Percentiles rank a stretch among this genome's conserved stretches.
Conservation (phyloP, 2,113 vertebrate species). For the Albula glossodonta region DNA sequence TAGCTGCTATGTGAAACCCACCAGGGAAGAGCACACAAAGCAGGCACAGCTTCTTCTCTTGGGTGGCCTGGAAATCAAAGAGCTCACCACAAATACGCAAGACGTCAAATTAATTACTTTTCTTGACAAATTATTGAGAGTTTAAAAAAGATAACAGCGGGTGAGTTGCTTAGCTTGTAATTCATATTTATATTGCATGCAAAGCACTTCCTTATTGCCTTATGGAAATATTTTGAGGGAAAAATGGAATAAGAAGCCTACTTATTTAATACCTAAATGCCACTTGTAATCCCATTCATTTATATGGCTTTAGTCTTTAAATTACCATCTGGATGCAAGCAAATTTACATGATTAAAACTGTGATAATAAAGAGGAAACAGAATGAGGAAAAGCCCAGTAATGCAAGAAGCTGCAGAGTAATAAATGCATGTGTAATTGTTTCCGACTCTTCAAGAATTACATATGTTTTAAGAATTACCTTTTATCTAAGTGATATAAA, state of each 20-base stretch:
- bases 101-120: constrained; percentile 67
- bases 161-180: background rate
- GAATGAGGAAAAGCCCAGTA: background rate
- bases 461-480: no score
- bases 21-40: background rate
- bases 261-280: constrained; percentile 1
- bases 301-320: background rate
- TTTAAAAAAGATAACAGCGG: background rate
- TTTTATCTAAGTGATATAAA: background rate
- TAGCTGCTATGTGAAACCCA: constrained; percentile 15
- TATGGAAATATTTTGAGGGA: background rate
- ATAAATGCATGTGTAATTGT: background rate
- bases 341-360: background rate
- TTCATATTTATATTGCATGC: background rate
- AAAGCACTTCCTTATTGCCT: background rate
- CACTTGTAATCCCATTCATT: background rate
- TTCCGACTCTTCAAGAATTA: background rate
- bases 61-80: constrained; percentile 75
- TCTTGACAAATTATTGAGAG: background rate
- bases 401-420: background rate
- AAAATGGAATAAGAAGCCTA: background rate
- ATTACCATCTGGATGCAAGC: background rate
- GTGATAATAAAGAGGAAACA: background rate
- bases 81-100: constrained; percentile 66
- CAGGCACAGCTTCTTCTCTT: constrained; percentile 43